A percentile compares a stretch with the other conserved stretches of the same genome.
Evolutionary conservation across 2,888 invertebrate genomes (phyloP).

Genomic region (Eupithecia insigniata): DNA sequence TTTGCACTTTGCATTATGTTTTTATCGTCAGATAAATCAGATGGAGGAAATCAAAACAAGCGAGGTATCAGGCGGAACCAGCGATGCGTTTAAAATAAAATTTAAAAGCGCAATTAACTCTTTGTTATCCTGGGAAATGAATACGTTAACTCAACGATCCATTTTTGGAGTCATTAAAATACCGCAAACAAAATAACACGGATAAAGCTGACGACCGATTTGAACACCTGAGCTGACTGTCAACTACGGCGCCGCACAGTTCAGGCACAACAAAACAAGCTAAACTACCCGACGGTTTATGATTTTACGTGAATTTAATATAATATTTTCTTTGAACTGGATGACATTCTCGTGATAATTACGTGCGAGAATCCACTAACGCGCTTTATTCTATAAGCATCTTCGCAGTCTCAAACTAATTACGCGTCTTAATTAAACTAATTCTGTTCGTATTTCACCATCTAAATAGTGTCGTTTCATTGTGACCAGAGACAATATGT

Average conservation of each 20-base stretch:
- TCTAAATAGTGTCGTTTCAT: constrained; percentile 78
- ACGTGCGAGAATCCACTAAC: constrained; percentile 57
- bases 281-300: constrained; percentile 46
- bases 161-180: constrained; percentile 69
- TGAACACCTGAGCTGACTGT: constrained; percentile 49
- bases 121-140: constrained; percentile 74
- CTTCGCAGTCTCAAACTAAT: constrained; percentile 70
- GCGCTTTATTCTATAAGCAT: constrained; percentile 61
- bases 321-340: constrained; percentile 62
- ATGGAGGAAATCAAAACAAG: constrained; percentile 62
- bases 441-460: constrained; percentile 75
- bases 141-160: constrained; percentile 66
- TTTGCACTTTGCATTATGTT: constrained; percentile 62
- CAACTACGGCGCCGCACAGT: constrained; percentile 33
- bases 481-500: constrained; percentile 80
- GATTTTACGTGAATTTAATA: constrained; percentile 54
- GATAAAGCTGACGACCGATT: constrained; percentile 53
- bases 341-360: constrained; percentile 58
- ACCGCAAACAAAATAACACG: constrained; percentile 69
- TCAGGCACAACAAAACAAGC: constrained; percentile 54
- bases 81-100: constrained; percentile 72
- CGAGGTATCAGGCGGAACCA: constrained; percentile 49
- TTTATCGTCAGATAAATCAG: constrained; percentile 72
- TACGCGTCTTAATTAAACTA: constrained; percentile 79
- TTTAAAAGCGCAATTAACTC: constrained; percentile 76